These are phyloP conservation scores for Muscidifurax raptorellus DNA, from an alignment of 1,140 invertebrate genomes.

Conservation along the genomic window DNA sequence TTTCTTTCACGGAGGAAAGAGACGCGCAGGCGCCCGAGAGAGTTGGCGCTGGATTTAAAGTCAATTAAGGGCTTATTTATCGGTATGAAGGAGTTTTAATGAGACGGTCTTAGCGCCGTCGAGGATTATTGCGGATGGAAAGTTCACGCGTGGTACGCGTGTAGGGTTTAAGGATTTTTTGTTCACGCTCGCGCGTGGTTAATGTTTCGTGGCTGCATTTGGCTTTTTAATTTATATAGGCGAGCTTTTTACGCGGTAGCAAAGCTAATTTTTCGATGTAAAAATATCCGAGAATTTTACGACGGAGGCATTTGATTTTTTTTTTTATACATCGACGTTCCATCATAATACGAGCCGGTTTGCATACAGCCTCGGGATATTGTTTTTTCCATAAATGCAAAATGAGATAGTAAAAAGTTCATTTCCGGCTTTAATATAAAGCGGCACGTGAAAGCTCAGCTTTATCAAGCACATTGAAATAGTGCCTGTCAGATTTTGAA, in stretches of 20 bases:
- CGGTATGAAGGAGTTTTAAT: slow-evolving; percentile 41
- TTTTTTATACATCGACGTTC: not conserved
- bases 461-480: not conserved
- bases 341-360: too few species aligned
- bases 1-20: not conserved
- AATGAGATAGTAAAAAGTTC: not conserved
- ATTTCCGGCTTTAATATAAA: not conserved
- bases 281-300: not conserved
- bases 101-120: slow-evolving; percentile 19
- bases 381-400: not conserved
- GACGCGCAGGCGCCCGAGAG: not conserved
- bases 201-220: not conserved
- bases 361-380: not conserved
- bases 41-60: slow-evolving; percentile 45
- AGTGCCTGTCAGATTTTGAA: not conserved
- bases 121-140: not conserved
- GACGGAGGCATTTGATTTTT: not conserved
- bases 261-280: not conserved
- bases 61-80: slow-evolving; percentile 53
- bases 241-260: not conserved
- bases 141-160: not conserved
- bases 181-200: not conserved
- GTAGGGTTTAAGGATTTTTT: not conserved
- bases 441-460: not conserved
- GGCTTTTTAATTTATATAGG: not conserved